Conservation (phyloP, 2,113 vertebrate genomes). For the Tetraodon nigroviridis region DNA sequence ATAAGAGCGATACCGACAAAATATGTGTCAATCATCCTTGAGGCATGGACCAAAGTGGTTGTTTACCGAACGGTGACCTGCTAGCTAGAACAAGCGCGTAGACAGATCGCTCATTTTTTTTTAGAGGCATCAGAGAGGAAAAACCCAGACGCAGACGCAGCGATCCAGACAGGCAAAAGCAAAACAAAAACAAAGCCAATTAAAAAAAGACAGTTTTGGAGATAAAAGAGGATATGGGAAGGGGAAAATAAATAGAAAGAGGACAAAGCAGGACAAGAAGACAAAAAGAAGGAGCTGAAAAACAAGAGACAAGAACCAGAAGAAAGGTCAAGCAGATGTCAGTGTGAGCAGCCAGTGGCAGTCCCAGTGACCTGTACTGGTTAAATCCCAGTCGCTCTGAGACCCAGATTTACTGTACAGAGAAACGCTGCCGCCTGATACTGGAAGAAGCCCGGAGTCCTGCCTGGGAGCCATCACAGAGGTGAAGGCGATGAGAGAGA, state of each 20-base stretch:
- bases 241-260: background rate
- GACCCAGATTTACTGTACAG: conserved; percentile 1
- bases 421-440: too few relatives aligned
- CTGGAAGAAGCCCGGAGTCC: too few relatives aligned
- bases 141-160: conserved; percentile 1
- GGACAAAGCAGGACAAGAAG: conserved; percentile 8
- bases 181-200: conserved; percentile 54
- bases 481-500: background rate
- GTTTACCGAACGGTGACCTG: conserved; percentile 9
- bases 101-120: conserved; percentile 14
- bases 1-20: background rate
- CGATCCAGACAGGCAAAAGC: conserved; percentile 24
- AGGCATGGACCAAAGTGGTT: too few relatives aligned
- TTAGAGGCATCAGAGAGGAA: conserved; percentile 9
- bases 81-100: conserved; percentile 7
- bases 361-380: conserved; percentile 19
- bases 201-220: conserved; percentile 31
- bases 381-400: conserved; percentile 18
- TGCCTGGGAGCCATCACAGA: background rate
- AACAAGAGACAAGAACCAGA: conserved; percentile 2
- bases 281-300: background rate
- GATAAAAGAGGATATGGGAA: conserved; percentile 1
- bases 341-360: background rate
- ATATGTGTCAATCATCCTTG: background rate
- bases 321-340: background rate